A percentile compares a stretch with the other conserved stretches of the same genome.
These are phyloP conservation scores for Tachycineta bicolor DNA, from an alignment of 2,113 vertebrate genomes.

Conservation along the genomic window DNA sequence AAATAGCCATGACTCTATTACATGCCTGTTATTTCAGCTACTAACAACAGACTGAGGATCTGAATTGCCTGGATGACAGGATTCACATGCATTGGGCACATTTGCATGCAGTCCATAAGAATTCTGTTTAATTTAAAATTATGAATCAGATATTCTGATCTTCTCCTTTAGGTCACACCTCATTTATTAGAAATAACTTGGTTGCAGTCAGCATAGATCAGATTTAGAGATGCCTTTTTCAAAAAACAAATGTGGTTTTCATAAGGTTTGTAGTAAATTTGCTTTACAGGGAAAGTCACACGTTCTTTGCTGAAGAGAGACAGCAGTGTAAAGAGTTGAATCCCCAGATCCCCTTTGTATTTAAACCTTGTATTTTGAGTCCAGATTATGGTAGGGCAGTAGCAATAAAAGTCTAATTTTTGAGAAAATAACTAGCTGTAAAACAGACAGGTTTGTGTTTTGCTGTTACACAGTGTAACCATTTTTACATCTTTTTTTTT, in stretches of 20 bases:
- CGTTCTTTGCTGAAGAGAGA: background rate
- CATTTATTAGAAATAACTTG: background rate
- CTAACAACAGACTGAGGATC: background rate
- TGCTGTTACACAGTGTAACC: background rate
- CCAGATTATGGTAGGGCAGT: background rate
- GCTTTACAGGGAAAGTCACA: background rate
- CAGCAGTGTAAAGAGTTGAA: background rate
- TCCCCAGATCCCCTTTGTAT: background rate
- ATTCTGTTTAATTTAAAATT: background rate
- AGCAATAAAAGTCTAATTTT: slow-evolving; percentile 23
- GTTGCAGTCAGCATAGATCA: background rate
- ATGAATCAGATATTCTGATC: background rate
- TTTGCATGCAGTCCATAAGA: background rate
- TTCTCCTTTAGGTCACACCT: background rate
- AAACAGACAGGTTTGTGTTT: background rate
- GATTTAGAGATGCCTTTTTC: background rate
- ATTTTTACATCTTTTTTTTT: slow-evolving; percentile 18
- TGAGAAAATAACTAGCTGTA: background rate
- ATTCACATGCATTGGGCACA: background rate
- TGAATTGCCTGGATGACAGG: background rate
- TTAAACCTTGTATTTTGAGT: background rate
- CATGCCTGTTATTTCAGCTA: background rate
- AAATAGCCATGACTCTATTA: slow-evolving; percentile 14
- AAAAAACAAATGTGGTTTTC: slow-evolving; percentile 10
- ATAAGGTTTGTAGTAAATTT: background rate